These are phyloP conservation scores for Leptopilina clavipes DNA, from an alignment of 1,140 invertebrate species.

Conservation along the genomic window DNA sequence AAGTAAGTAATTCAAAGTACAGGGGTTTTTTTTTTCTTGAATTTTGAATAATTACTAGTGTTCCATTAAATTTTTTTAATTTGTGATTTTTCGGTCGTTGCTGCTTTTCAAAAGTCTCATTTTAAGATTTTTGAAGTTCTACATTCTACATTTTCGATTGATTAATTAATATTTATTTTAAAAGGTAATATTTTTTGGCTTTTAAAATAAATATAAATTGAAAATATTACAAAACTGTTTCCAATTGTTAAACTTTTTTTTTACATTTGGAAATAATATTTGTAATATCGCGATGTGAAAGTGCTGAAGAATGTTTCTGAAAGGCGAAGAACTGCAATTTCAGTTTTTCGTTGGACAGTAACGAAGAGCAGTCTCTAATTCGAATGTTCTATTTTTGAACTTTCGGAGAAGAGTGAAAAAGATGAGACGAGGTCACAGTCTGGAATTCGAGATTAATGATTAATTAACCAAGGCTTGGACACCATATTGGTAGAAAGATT, in stretches of 20 bases:
- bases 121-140: background rate
- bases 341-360: slow-evolving; percentile 14
- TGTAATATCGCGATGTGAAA: background rate
- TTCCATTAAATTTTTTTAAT: background rate
- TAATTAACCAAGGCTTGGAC: background rate
- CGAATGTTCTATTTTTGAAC: slow-evolving; percentile 33
- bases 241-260: background rate
- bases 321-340: slow-evolving; percentile 14
- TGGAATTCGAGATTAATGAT: background rate
- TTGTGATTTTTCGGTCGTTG: no score
- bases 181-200: background rate
- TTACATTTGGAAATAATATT: background rate
- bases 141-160: background rate
- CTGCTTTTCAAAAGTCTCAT: background rate
- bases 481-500: background rate
- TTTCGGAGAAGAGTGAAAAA: slow-evolving; percentile 18
- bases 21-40: background rate
- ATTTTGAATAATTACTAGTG: background rate
- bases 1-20: background rate
- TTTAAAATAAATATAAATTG: background rate
- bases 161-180: slow-evolving; percentile 4
- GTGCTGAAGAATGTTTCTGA: background rate
- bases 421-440: background rate
- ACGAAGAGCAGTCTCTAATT: slow-evolving; percentile 26
- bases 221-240: background rate